Evolutionary conservation across 2,797 vertebrate genomes (phyloP).

Genomic region (Sebastiscus albofasciatus): DNA sequence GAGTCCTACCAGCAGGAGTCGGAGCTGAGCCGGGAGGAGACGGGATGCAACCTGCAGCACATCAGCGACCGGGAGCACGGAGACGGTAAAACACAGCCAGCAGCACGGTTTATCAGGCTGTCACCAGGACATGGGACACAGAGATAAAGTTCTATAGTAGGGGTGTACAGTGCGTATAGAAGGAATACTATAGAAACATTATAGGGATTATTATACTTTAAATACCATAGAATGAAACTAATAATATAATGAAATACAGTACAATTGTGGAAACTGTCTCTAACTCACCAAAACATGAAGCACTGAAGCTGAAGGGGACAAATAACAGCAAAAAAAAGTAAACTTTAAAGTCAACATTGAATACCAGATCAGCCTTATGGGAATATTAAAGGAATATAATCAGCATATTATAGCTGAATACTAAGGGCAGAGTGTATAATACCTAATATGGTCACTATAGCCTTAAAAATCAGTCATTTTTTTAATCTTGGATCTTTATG

Average conservation of each 20-base stretch:
- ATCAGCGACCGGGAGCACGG: conserved; percentile 94
- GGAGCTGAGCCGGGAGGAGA: conserved; percentile 90
- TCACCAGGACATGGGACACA: background rate
- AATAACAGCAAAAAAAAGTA: background rate
- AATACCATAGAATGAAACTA: background rate
- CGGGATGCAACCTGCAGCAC: conserved; percentile 92
- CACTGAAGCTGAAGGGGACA: background rate
- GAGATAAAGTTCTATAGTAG: background rate
- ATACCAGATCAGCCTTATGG: background rate
- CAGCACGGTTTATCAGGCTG: background rate
- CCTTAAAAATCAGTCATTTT: background rate
- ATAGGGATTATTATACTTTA: background rate
- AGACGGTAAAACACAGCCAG: conserved; percentile 79
- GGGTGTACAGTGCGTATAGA: background rate
- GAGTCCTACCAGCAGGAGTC: conserved; percentile 90
- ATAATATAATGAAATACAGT: background rate
- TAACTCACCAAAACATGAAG: background rate
- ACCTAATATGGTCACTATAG: background rate
- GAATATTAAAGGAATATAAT: background rate
- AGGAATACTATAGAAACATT: no score
- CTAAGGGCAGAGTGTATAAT: rapidly evolving
- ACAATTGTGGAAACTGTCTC: background rate
- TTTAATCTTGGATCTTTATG: background rate
- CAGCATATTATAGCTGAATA: no score
- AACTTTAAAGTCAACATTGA: background rate